Percentiles rank a stretch among this genome's conserved stretches.
Conservation (phyloP, 2,888 invertebrate genomes). For the Amphimallon solstitiale region DNA sequence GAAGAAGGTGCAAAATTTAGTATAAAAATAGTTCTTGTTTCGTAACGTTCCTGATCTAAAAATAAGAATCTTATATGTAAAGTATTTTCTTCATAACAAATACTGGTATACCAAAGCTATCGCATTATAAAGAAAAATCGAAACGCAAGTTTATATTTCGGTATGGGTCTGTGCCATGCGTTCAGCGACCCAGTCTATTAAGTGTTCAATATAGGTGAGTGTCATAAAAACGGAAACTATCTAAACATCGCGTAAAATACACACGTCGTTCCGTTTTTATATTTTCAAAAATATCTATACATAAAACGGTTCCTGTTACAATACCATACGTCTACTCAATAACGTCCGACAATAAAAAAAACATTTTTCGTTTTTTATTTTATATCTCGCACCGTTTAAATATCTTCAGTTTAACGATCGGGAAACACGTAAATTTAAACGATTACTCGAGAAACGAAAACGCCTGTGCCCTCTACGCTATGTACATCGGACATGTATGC, state of each 20-base stretch:
- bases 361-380: conserved; percentile 8
- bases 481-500: too few relatives aligned
- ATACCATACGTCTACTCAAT: conserved; percentile 29
- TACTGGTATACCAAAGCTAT: conserved; percentile 4
- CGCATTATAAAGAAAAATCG: conserved; percentile 11
- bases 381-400: conserved; percentile 32
- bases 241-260: conserved; percentile 34
- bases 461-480: too few relatives aligned
- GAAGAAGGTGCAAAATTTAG: too few relatives aligned
- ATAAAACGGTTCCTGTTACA: conserved; percentile 34
- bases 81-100: neutral
- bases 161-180: neutral
- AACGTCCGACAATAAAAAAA: conserved; percentile 29
- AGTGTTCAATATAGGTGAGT: conserved; percentile 24
- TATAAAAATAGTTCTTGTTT: too few relatives aligned
- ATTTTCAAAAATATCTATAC: conserved; percentile 31
- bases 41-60: too few relatives aligned
- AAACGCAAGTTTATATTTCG: neutral
- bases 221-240: conserved; percentile 30
- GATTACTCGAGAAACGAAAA: conserved; percentile 20
- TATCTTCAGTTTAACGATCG: conserved; percentile 29
- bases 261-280: conserved; percentile 27
- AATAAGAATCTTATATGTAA: neutral
- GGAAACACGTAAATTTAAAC: conserved; percentile 15
- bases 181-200: conserved; percentile 16